phyloP scores from a whole-genome alignment of 2,888 invertebrate genomes.

The Allophyes oxyacanthae region DNA sequence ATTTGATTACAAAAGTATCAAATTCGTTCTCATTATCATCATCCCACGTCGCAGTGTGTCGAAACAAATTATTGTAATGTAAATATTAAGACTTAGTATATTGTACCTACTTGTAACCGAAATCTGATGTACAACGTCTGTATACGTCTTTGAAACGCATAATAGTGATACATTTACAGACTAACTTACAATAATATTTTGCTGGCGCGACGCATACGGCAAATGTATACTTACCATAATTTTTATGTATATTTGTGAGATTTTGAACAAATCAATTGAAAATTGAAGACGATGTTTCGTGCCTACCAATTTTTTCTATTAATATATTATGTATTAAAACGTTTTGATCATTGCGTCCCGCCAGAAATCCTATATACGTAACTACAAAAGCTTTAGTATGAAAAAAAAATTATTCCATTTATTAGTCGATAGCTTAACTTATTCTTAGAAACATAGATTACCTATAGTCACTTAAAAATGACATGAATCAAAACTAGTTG shows the following conservation, averaged over 20 bases:
- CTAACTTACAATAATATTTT: conserved; percentile 67
- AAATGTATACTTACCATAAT: conserved; percentile 50
- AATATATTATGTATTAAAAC: conserved; percentile 47
- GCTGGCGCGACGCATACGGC: conserved; percentile 65
- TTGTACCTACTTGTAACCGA: conserved; percentile 76
- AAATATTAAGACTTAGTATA: conserved; percentile 76
- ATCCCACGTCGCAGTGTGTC: conserved; percentile 54
- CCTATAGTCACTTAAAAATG: conserved; percentile 88
- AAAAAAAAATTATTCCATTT: conserved; percentile 85
- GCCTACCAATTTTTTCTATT: conserved; percentile 57
- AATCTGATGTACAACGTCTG: conserved; percentile 89
- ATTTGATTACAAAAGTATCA: conserved; percentile 42
- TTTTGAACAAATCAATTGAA: conserved; percentile 51
- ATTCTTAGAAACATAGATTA: conserved; percentile 87
- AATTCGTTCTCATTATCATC: conserved; percentile 36
- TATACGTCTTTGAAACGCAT: conserved; percentile 83
- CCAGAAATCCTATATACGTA: conserved; percentile 83
- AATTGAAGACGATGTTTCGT: conserved; percentile 54
- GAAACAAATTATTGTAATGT: conserved; percentile 67
- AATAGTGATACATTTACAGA: conserved; percentile 72
- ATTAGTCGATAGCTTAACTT: conserved; percentile 88
- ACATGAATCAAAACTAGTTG: conserved; percentile 89
- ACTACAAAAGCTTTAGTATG: conserved; percentile 86
- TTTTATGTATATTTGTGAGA: conserved; percentile 55
- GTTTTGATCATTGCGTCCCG: conserved; percentile 64